Evolutionary conservation across 2,888 invertebrate species (phyloP).

Genomic region (Torymus texanus): DNA sequence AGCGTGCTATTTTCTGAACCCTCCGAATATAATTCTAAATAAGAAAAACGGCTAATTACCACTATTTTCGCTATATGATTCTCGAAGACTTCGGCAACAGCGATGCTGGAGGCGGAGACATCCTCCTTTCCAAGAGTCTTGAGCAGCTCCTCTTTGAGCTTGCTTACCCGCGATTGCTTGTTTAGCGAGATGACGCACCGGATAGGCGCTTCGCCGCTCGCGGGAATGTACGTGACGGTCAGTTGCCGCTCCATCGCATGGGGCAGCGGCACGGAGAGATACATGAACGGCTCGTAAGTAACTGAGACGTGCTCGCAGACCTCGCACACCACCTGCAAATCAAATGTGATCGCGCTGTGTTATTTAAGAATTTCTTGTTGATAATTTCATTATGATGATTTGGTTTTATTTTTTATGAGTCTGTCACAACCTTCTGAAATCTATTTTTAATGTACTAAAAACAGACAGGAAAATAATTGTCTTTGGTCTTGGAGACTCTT

Average conservation of each 20-base stretch:
- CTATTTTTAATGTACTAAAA: constrained; percentile 53
- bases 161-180: constrained; percentile 77
- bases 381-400: background rate
- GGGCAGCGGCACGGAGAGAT: constrained; percentile 81
- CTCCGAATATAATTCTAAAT: constrained; percentile 61
- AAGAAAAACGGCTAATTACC: constrained; percentile 71
- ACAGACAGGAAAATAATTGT: constrained; percentile 55
- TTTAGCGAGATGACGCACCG: constrained; percentile 78
- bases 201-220: constrained; percentile 73
- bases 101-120: constrained; percentile 72
- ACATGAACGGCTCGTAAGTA: constrained; percentile 82
- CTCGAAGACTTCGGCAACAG: constrained; percentile 79
- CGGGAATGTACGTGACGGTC: constrained; percentile 77
- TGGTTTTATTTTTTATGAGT: background rate
- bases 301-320: constrained; percentile 80
- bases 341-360: background rate
- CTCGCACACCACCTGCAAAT: constrained; percentile 78
- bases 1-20: constrained; percentile 70
- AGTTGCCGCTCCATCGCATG: constrained; percentile 80
- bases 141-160: constrained; percentile 77
- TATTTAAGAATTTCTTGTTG: background rate
- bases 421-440: constrained; percentile 55
- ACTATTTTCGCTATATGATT: constrained; percentile 79
- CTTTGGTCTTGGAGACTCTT: constrained; percentile 54
- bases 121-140: constrained; percentile 73